Evolutionary conservation across 2,888 invertebrate species (phyloP), one percentile per base, ranked within the genome.

Genomic region (Rhagonycha fulva): DNA sequence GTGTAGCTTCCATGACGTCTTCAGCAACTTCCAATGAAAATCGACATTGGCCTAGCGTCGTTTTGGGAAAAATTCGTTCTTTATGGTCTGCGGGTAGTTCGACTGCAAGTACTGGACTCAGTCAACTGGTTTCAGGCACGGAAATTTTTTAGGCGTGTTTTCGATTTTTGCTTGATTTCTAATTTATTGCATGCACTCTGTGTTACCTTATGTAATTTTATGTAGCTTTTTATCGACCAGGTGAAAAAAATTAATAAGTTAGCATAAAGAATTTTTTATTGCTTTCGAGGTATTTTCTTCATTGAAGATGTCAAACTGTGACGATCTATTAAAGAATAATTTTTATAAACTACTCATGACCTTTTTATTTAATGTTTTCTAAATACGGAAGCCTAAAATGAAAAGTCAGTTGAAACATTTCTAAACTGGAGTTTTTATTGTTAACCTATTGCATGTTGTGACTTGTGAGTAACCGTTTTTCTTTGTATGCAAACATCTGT

Each of bases 1-100:
- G 32, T 72, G 10, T 61, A 78, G 78, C 78, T 47, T 78, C 76
- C 69, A 87, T 88, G 87, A 85, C 86, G 14, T 83, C 87, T 60
- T 87, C 88, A 28, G 84, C 87, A 72, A 85, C 87, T 84, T 90
- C 89, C 69, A 89, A 89, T 80, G 90, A 90, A 82, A 88, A 87
- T 81, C 89, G 91, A 76, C 89, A 90, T 83, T 94, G 94, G 94
- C 93, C 93, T 78, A 93, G 93, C 83, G 89, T 94, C 86, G 94
- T 96, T 84, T 92, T 96, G 87, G 95, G 95, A 86, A 96, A 96
- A 91, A 96, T 96, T 88, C 94, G 95, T 85, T 96, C 96, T 67
- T 90, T 96, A 79, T 96, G 96, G 96, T 94, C 93, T 82, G 92
- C 93, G 81, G 94, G 94, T 85, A 91, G 93, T 71, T 93, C 92